Evolutionary conservation across 2,797 vertebrate species (phyloP).

Genomic region (Stomatorhinus walkeri): DNA sequence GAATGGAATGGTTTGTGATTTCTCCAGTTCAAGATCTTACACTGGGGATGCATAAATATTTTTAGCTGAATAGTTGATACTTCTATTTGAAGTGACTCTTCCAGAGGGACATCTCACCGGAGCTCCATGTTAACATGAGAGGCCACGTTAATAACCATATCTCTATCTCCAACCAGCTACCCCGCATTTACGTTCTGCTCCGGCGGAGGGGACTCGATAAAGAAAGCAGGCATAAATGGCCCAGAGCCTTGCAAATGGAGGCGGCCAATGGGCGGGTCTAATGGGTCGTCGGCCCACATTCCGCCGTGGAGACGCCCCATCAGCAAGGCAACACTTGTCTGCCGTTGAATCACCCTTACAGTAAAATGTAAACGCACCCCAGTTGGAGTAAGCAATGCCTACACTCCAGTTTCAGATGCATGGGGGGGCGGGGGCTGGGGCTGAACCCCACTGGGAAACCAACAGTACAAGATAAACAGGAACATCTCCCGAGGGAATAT

Average conservation of each 20-base stretch:
- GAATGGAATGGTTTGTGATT: background rate
- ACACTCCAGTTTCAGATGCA: background rate
- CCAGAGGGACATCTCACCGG: background rate
- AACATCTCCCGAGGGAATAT: background rate
- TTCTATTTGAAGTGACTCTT: background rate
- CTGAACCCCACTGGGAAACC: background rate
- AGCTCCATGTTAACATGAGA: background rate
- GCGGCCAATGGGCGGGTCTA: background rate
- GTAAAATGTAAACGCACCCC: background rate
- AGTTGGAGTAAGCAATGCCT: background rate
- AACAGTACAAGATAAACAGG: background rate
- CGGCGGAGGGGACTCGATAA: background rate
- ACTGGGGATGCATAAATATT: background rate
- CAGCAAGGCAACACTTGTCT: constrained; percentile 8
- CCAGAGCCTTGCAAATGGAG: background rate
- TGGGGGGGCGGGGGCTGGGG: too few species aligned
- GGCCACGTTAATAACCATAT: background rate
- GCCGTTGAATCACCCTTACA: background rate
- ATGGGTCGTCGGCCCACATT: background rate
- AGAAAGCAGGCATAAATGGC: background rate
- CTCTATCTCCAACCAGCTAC: background rate
- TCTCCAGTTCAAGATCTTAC: background rate
- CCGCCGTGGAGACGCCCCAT: background rate
- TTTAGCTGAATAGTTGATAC: background rate
- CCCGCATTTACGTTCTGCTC: background rate